These are phyloP conservation scores for Chironomus striatipennis DNA, from an alignment of 1,140 invertebrate genomes.

Conservation along the genomic window DNA sequence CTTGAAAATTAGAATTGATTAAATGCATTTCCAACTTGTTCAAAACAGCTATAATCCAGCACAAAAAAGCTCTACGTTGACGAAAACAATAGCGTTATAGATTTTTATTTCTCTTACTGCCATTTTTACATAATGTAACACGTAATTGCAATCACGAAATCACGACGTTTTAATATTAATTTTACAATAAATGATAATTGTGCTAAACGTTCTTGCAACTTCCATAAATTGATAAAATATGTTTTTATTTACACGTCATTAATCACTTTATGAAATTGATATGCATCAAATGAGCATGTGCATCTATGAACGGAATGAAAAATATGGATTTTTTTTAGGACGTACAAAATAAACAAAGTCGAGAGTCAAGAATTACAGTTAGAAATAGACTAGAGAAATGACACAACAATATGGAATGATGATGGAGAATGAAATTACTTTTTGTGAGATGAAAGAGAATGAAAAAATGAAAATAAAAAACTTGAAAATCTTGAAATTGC, in stretches of 20 bases:
- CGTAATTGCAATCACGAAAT: slow-evolving; percentile 2
- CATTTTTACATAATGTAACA: not conserved
- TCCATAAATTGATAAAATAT: slow-evolving; percentile 10
- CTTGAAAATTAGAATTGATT: too few relatives aligned
- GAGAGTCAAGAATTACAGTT: not conserved
- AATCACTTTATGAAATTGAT: not conserved
- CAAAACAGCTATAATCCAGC: too few relatives aligned
- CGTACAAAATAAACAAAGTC: too few relatives aligned
- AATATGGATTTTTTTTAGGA: too few relatives aligned
- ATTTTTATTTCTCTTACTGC: too few relatives aligned
- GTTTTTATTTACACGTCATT: slow-evolving; percentile 5
- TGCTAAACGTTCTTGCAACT: not conserved
- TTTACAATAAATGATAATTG: not conserved
- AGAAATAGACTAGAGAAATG: not conserved
- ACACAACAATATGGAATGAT: slow-evolving; percentile 12
- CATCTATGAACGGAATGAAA: too few relatives aligned
- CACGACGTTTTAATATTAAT: not conserved
- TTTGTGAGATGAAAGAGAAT: not conserved
- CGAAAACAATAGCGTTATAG: too few relatives aligned
- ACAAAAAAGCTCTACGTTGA: too few relatives aligned
- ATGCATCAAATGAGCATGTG: too few relatives aligned
- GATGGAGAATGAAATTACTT: not conserved
- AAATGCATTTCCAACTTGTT: too few relatives aligned
- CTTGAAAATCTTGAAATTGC: slow-evolving; percentile 1
- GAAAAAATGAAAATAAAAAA: not conserved